Evolutionary conservation across 92 coral and sea anemone genomes (phyloP), one percentile per base, ranked within the genome.

Genomic region (Phenganax marumi): DNA sequence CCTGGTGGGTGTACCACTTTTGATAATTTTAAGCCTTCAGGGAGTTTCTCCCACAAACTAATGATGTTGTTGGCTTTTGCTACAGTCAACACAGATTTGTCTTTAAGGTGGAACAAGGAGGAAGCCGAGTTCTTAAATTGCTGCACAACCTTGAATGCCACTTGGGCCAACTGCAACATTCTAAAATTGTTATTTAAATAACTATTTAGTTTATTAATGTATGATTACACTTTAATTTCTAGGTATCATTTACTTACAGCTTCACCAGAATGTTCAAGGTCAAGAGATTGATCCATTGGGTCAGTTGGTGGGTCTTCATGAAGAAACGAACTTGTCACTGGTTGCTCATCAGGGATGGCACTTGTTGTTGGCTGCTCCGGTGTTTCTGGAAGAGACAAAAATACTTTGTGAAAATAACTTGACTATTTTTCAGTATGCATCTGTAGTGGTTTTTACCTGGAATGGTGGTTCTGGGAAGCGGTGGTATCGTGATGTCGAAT

Each of bases 1-100:
- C 73, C 52, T 46, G 86, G 82, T 17, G 81, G 79, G 64, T 82
- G 56, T 19, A 21, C 22, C 11, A 82, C 86, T 49, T 75, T 71
- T n/a, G 50, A 63, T 58, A 33, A 58, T 61, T 56, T 71, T 56
- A 82, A 14, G 16, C 77, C 39, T 18, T 70, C 70, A n/a, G 86
- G 86, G 2, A 82, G 86, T 74, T 66, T 2, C 79, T 68, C 50
- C 78, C 83, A 79, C 73, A 79, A 16, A 12, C 73, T 0, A 39
- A 79, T 43, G 54, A 61, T 79, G 49, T 79, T 62, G 43, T 60
- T 17, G 52, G 55, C 83, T 12, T 50, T 11, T 8, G 73, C 13
- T 66, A 43, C 54, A 5, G 78, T n/a, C n/a, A n/a, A n/a, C n/a
- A n/a, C n/a, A n/a, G n/a, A n/a, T n/a, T n/a, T n/a, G n/a, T n/a